Evolutionary conservation across 1,140 invertebrate genomes (phyloP), one percentile per base, ranked within the genome.

Genomic region (Drosophila pruinosa): DNA sequence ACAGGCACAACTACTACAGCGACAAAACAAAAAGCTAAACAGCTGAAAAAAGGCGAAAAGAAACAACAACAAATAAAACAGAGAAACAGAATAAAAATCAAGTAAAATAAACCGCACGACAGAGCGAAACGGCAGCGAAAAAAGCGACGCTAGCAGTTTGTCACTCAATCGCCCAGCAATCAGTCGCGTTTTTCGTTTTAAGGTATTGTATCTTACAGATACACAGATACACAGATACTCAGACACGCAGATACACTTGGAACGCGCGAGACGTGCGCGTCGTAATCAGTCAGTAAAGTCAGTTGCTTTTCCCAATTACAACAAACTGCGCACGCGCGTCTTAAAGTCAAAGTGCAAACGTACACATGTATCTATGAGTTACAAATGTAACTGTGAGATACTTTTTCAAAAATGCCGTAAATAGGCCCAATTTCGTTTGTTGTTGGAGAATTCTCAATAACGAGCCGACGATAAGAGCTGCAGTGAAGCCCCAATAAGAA

Each of bases 81-180:
- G n/a, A 36, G 7, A 52, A 57, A 57, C 53, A 43, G 47, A 56
- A 41, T 61, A 76, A 57, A 62, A 53, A 52, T 53, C 38, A 62
- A 86, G 72, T 74, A 80, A 85, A 85, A 79, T 73, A 80, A 79
- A 74, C 81, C 81, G 70, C 82, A 68, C 69, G 69, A 71, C 72
- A 75, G 62, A 71, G 71, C 56, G 62, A 82, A 78, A 77, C 57
- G 57, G 72, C 72, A 76, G 72, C 68, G 78, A 69, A 76, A 78
- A 78, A 77, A 50, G 81, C 81, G 65, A 69, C 58, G 81, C 69
- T 50, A 88, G 81, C 81, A 86, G 81, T 86, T 86, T 86, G 81
- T 88, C 81, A 86, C 77, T 86, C 81, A 86, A 86, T 86, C 81
- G 81, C 77, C 65, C 74, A 75, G 81, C 72, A 79, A 86, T 85